Conservation (phyloP, 2,888 invertebrate species). For the Zygogramma bicolorata region DNA sequence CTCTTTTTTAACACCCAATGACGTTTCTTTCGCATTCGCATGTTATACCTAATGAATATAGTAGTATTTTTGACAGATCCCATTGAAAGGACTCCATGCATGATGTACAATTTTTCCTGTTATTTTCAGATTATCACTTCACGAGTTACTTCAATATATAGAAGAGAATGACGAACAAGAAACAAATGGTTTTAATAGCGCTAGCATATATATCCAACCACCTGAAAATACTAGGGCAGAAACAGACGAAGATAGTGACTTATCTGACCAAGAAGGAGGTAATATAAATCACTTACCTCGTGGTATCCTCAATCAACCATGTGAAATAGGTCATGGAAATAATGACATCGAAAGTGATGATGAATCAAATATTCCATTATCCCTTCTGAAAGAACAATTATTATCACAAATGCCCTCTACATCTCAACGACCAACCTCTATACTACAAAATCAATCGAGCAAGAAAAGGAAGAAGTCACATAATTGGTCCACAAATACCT, state of each 20-base stretch:
- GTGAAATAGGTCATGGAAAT: constrained; percentile 4
- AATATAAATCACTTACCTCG: constrained; percentile 15
- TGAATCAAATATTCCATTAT: constrained; percentile 13
- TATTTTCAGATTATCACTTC: no score
- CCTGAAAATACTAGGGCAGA: constrained; percentile 10
- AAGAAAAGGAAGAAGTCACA: no score
- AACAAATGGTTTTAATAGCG: not conserved
- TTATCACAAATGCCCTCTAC: constrained; percentile 7
- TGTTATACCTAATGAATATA: not conserved
- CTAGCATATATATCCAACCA: constrained; percentile 9
- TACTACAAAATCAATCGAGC: not conserved
- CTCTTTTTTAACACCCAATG: not conserved
- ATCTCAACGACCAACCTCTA: constrained; percentile 7
- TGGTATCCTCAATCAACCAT: constrained; percentile 15
- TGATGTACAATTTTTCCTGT: no score
- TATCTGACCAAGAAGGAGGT: constrained; percentile 14
- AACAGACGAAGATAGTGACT: constrained; percentile 20
- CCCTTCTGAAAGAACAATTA: constrained; percentile 1
- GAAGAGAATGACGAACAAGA: constrained; percentile 13
- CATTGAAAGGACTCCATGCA: no score
- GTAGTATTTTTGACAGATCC: not conserved
- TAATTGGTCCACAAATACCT: constrained; percentile 10
- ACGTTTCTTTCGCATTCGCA: not conserved
- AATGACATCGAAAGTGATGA: constrained; percentile 12
- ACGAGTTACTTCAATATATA: not conserved